Evolutionary conservation across 2,888 invertebrate genomes (phyloP), one percentile per base, ranked within the genome.

Genomic region (Buathra laborator): DNA sequence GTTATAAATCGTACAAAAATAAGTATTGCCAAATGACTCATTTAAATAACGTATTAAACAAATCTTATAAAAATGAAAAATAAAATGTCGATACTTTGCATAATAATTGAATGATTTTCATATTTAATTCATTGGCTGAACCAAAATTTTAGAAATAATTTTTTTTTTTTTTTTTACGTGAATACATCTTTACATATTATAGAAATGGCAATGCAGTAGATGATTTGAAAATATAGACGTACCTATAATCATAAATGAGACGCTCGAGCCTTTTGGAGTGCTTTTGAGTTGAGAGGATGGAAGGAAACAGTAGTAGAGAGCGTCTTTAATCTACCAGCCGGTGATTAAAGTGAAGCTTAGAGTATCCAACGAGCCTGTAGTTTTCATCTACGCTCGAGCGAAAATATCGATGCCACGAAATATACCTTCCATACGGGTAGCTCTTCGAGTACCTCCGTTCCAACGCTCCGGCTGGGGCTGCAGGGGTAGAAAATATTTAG

Each of bases 371-470:
- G 48, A 32, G 46, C 32, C 29, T 48, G 37, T 48, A 75, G 48
- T 48, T 75, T 64, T 62, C 64, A 29, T 75, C 59, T n/a, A 62
- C 16, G 62, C 59, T 62, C n/a, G 74, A 62, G 46, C 64, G 80
- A 84, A 84, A 80, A 84, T 80, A 84, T 76, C 84, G 84, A 80
- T 84, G 67, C 53, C 71, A 51, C 67, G 68, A 77, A 78, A 68
- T 46, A 16, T 19, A 32, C 12, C 59, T 59, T 44, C 67, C 29
- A 59, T 56, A 44, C 16, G 56, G 37, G 19, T n/a, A 29, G 12
- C 19, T 24, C 43, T 19, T 59, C 16, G 43, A 37, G 71, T 32
- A 32, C 24, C 62, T 32, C 14, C 14, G 62, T 29, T 62, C 19
- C n/a, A 19, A 37, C 51, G 16, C 70, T 24, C 44, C 24, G 56